These are phyloP conservation scores for Scolanthus callimorphus DNA, from an alignment of 92 coral and sea anemone species.

Conservation along the genomic window DNA sequence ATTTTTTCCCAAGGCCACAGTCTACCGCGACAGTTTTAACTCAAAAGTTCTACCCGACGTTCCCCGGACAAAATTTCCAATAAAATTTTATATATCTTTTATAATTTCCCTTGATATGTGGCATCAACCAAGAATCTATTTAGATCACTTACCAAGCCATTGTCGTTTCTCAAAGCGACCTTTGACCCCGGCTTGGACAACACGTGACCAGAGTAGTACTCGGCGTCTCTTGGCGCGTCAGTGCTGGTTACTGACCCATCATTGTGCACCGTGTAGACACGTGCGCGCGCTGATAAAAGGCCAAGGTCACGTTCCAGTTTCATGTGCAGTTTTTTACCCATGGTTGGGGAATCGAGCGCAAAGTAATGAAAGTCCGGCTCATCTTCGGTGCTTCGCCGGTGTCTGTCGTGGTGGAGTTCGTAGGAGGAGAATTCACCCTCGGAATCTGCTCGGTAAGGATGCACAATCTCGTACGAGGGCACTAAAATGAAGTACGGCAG, in stretches of 20 bases:
- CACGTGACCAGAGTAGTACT: constrained; percentile 71
- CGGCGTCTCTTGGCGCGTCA: constrained; percentile 15
- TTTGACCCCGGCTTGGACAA: constrained; percentile 59
- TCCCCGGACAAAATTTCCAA: neutral
- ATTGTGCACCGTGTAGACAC: constrained; percentile 17
- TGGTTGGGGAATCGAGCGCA: constrained; percentile 30
- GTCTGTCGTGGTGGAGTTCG: constrained; percentile 27
- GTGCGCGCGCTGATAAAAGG: constrained; percentile 51
- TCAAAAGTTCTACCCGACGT: too few species aligned
- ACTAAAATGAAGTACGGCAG: constrained; percentile 25
- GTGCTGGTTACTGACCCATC: constrained; percentile 20
- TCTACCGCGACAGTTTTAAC: too few species aligned
- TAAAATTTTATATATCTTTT: too few species aligned
- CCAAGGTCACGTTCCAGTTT: constrained; percentile 40
- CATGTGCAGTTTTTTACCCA: constrained; percentile 61
- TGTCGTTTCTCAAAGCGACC: constrained; percentile 58
- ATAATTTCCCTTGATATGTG: too few species aligned
- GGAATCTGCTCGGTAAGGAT: constrained; percentile 56
- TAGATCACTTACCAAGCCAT: neutral
- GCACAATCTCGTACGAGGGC: constrained; percentile 69
- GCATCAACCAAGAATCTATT: too few species aligned
- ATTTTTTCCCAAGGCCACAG: too few species aligned
- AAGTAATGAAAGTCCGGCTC: constrained; percentile 21
- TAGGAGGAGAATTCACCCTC: constrained; percentile 31
- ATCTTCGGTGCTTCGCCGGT: constrained; percentile 32